Percentiles rank a stretch among this genome's conserved stretches.
phyloP scores from a whole-genome alignment of 1,140 invertebrate genomes.

The Eciton burchellii region DNA sequence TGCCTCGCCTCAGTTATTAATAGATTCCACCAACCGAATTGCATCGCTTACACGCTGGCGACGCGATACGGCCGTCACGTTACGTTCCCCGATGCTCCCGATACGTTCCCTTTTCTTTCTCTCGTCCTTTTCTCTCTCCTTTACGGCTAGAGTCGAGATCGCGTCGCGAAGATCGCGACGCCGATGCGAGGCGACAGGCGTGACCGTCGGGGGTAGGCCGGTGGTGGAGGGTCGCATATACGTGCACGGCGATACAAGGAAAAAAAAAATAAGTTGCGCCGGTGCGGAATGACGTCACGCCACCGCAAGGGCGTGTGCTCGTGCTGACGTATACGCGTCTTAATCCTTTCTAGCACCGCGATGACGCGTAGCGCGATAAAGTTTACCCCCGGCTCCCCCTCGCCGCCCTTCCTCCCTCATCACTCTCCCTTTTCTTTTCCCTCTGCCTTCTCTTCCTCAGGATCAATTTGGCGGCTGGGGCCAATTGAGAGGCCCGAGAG shows the following conservation, averaged over 20 bases:
- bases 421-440: neutral
- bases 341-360: slow-evolving; percentile 49
- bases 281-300: slow-evolving; percentile 55
- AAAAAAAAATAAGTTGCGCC: slow-evolving; percentile 52
- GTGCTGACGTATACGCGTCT: slow-evolving; percentile 54
- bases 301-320: slow-evolving; percentile 52
- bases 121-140: neutral
- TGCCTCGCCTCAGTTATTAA: slow-evolving; percentile 58
- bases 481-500: neutral
- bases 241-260: slow-evolving; percentile 23
- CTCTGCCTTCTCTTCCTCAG: neutral
- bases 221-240: neutral
- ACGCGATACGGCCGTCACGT: neutral
- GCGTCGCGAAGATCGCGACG: slow-evolving; percentile 37
- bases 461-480: slow-evolving; percentile 29
- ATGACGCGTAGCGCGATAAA: slow-evolving; percentile 54
- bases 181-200: slow-evolving; percentile 47
- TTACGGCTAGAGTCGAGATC: neutral
- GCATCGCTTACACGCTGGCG: slow-evolving; percentile 25
- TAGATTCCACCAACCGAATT: slow-evolving; percentile 34
- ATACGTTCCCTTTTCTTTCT: neutral
- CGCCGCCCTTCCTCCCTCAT: too few species aligned
- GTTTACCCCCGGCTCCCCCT: slow-evolving; percentile 38
- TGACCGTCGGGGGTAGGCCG: slow-evolving; percentile 17
- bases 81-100: neutral